Evolutionary conservation across 2,888 invertebrate genomes (phyloP).

Genomic region (Acronicta leporina): DNA sequence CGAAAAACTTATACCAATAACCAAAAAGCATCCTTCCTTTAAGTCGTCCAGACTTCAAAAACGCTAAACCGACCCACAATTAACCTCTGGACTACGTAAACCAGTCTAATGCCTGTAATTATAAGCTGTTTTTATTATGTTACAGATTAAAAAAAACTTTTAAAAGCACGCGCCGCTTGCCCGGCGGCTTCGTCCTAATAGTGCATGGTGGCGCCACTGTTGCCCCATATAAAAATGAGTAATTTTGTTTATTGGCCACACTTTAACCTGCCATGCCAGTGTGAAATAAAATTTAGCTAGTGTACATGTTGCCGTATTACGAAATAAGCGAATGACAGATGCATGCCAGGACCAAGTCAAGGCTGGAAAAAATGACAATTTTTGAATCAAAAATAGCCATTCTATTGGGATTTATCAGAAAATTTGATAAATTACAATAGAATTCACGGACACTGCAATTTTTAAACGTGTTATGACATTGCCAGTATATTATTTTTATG

Average conservation of each 20-base stretch:
- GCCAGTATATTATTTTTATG: too few relatives aligned
- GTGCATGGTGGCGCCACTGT: constrained; percentile 53
- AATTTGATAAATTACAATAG: too few relatives aligned
- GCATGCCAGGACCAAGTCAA: too few relatives aligned
- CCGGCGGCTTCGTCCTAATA: constrained; percentile 37
- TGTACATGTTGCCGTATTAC: too few relatives aligned
- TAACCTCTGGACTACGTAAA: constrained; percentile 85
- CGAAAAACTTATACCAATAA: constrained; percentile 1
- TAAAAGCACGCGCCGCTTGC: constrained; percentile 82
- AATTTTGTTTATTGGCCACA: constrained; percentile 40
- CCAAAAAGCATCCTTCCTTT: constrained; percentile 2
- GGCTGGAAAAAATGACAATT: too few relatives aligned
- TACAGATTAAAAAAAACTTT: constrained; percentile 70
- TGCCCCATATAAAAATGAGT: constrained; percentile 30
- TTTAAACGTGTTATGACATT: too few relatives aligned
- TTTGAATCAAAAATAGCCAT: too few relatives aligned
- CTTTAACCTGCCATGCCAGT: constrained; percentile 28
- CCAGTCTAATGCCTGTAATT: constrained; percentile 81
- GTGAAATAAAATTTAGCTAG: constrained; percentile 27
- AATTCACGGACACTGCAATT: too few relatives aligned
- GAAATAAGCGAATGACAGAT: too few relatives aligned
- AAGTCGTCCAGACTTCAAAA: constrained; percentile 45
- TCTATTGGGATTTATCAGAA: too few relatives aligned
- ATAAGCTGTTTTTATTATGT: constrained; percentile 73
- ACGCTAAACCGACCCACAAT: constrained; percentile 75